Evolutionary conservation across 2,113 vertebrate genomes (phyloP), one percentile per base, ranked within the genome.

Genomic region (Apteryx mantelli): DNA sequence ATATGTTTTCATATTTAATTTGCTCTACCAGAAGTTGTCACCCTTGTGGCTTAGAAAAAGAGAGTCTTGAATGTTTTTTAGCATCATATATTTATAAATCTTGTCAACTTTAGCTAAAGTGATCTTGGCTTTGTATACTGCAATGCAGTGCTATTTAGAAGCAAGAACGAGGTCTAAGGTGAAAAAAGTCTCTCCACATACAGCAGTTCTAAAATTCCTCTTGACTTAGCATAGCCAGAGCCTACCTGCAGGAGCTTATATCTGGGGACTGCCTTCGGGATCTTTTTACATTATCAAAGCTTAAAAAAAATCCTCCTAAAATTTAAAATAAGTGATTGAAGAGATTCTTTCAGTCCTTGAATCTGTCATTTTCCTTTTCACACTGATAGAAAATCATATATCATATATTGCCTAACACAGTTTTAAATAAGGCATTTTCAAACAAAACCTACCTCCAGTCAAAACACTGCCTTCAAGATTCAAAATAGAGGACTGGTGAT

Each of bases 401-500:
- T 64, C 63, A 60, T 22, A 15, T 70, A 30, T 34, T 86, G n/a
- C 48, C 52, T 69, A 63, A 40, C 14, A 7, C 34, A 46, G 53
- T 58, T 87, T 90, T 21, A 25, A 60, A 3, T 46, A 48, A 21
- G 50, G 15, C 21, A 9, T 75, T 88, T 84, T 75, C 48, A 32
- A 52, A n/a, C 50, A 38, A 75, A 84, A 42, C 8, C 28, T 53
- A 17, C 19, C 63, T 58, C 80, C 11, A 44, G 11, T 64, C 42
- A 32, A 75, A 91, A 52, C 19, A 11, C 26, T 36, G 40, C n/a
- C 38, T 64, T 70, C 34, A 30, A 7, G 36, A 17, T n/a, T 34
- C 1, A 1, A 58, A 60, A 70, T 34, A 44, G 34, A 58, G 34
- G 42, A 30, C 4, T 50, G 55, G 12, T 0, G 0, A 5, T 26